These are phyloP conservation scores for Mormyrops attenuatus DNA, from an alignment of 2,797 vertebrate species.

Conservation along the genomic window DNA sequence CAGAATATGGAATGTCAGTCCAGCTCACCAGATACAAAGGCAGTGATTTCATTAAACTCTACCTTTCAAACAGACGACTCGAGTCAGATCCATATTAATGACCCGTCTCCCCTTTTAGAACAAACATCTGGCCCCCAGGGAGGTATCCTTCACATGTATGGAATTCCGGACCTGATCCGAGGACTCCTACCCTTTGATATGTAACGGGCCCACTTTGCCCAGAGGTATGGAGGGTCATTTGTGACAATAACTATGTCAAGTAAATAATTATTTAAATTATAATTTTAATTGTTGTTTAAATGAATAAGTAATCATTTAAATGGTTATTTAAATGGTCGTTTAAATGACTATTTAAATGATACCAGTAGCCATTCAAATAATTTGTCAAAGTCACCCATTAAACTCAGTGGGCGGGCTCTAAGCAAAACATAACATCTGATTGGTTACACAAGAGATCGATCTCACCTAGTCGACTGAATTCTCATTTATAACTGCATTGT, in stretches of 20 bases:
- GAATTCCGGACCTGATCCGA: background rate
- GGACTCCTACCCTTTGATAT: background rate
- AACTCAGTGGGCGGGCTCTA: background rate
- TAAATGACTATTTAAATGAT: too few relatives aligned
- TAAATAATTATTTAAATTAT: background rate
- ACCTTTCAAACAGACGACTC: background rate
- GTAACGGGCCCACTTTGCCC: background rate
- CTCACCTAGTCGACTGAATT: background rate
- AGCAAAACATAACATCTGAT: background rate
- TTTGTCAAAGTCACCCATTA: background rate
- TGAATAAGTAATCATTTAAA: too few relatives aligned
- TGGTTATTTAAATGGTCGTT: too few relatives aligned
- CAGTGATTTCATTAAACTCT: constrained; percentile 25
- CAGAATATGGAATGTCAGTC: constrained; percentile 26
- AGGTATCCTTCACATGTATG: background rate
- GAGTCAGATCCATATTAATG: constrained; percentile 19
- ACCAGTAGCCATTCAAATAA: too few relatives aligned
- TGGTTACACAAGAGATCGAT: background rate
- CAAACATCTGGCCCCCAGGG: background rate
- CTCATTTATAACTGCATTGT: background rate
- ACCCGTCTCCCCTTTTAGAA: background rate
- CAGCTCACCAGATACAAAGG: constrained; percentile 27
- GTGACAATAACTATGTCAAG: background rate
- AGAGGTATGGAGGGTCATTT: background rate
- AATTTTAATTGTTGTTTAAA: too few relatives aligned